Evolutionary conservation across 2,888 invertebrate species (phyloP), one percentile per base, ranked within the genome.

Genomic region (Deilephila elpenor): DNA sequence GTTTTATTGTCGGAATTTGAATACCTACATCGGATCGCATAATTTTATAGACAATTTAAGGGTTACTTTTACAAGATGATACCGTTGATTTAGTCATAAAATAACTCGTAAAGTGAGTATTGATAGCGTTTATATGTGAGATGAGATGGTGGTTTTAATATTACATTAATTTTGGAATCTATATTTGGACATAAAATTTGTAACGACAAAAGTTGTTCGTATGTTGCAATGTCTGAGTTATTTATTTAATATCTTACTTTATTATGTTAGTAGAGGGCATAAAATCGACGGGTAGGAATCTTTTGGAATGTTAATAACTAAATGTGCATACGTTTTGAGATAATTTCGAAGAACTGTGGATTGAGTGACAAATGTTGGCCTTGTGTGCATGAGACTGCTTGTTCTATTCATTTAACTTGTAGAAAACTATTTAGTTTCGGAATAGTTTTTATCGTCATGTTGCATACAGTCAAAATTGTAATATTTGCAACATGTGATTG

Each of bases 61-160:
- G 90, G 90, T 88, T 87, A 88, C 88, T 87, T 90, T 90, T 89
- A 91, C 89, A 88, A 90, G 89, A 89, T 86, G 89, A 88, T 89
- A 88, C 89, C 88, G 90, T 91, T 91, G 92, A 91, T 92, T 92
- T 90, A 87, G 86, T 89, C 91, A 88, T 92, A 93, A 93, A 92
- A 79, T 75, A 76, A 82, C 84, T 86, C 88, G 85, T 92, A 90
- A 92, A 91, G 75, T 80, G 82, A 77, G 82, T 89, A 89, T 89
- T 89, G 88, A 91, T 89, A 84, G 85, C 84, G 84, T 82, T 82
- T 83, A 84, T 84, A 80, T 84, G 84, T 78, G 82, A 86, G 87
- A 88, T 89, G 86, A 88, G 89, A 83, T 87, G 85, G 83, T 87
- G 83, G 84, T 89, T 89, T 91, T 88, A 67, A 67, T 44, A 67